phyloP scores from a whole-genome alignment of 1,140 invertebrate genomes.

The Philopotamus ludificatus region DNA sequence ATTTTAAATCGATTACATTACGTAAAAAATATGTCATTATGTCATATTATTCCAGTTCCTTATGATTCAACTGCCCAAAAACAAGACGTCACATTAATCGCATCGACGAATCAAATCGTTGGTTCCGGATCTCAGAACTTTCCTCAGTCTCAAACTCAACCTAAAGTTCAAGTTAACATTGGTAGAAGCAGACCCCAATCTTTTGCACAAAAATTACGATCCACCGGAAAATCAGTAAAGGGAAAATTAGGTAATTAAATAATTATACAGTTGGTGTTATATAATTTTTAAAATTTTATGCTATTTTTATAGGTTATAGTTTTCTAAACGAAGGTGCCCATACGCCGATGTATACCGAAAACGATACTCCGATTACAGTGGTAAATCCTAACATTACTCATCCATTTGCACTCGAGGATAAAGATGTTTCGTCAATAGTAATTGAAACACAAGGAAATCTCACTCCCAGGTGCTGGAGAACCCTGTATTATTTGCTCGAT shows the following conservation, averaged over 20 bases:
- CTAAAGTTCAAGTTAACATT: constrained; percentile 61
- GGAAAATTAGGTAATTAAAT: constrained; percentile 55
- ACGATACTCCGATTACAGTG: constrained; percentile 34
- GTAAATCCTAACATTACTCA: constrained; percentile 31
- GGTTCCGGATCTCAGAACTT: constrained; percentile 43
- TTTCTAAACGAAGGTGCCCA: constrained; percentile 69
- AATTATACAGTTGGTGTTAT: background rate
- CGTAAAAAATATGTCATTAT: background rate
- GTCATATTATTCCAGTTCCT: background rate
- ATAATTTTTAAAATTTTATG: background rate
- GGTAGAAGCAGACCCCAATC: constrained; percentile 75
- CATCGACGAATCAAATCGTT: constrained; percentile 39
- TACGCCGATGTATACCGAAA: constrained; percentile 65
- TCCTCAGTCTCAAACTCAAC: constrained; percentile 42
- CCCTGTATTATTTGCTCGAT: constrained; percentile 88
- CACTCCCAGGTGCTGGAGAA: constrained; percentile 90
- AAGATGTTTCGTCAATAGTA: constrained; percentile 33
- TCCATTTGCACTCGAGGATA: constrained; percentile 32
- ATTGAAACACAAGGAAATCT: constrained; percentile 43
- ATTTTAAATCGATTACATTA: background rate
- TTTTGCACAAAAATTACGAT: constrained; percentile 81
- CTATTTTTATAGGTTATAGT: constrained; percentile 58
- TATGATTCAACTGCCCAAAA: background rate
- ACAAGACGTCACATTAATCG: constrained; percentile 19
- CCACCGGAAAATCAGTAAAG: constrained; percentile 80